Base-by-base conservation (phyloP, 2,113 vertebrate genomes). In the Xenotilapia longispinis region DNA sequence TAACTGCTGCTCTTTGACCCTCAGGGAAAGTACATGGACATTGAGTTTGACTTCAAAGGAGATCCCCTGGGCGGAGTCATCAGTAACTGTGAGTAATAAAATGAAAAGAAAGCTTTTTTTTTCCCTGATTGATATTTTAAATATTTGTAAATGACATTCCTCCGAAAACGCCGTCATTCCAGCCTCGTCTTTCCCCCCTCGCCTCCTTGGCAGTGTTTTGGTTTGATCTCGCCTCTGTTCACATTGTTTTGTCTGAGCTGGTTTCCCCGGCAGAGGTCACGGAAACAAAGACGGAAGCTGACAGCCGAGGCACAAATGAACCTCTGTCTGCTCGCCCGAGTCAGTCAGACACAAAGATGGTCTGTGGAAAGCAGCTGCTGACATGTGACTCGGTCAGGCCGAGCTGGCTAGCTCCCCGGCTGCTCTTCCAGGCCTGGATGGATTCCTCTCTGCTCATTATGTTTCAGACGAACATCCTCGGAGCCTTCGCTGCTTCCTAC, bases 11-110 rank as follows among this genome's bases (percentile, higher is more conserved):
- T 31, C 73, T 92, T 79, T 84, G 70, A 36, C 95, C 54, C 31
- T 79, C 96, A 99, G 98, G 99, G 99, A n/a, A 99, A 99, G 93
- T 99, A 99, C 89, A 99, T 99, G 99, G 99, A 99, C 94, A 98
- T 99, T 42, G 99, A 99, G 92, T 99, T 99, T 96, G 98, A 99
- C 96, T 99, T 99, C 94, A 99, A 99, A 96, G 99, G 99, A 21
- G 99, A 99, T 91, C 99, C 99, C 1, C 95, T 99, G 83, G 99
- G 99, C 79, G 99, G 99, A 94, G 98, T 99, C 91, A 99, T 99
- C 96, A 99, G 98, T 95, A 99, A 99, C 96, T 99, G 99, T 99
- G 94, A 99, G 99, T 99, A 90, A 36, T 87, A 12, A 36, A n/a
- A 80, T 31, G 2, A 17, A 55, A 45, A 49, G 10, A n/a, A 19